Evolutionary conservation across 2,888 invertebrate genomes (phyloP).

Genomic region (Mythimna vitellina): DNA sequence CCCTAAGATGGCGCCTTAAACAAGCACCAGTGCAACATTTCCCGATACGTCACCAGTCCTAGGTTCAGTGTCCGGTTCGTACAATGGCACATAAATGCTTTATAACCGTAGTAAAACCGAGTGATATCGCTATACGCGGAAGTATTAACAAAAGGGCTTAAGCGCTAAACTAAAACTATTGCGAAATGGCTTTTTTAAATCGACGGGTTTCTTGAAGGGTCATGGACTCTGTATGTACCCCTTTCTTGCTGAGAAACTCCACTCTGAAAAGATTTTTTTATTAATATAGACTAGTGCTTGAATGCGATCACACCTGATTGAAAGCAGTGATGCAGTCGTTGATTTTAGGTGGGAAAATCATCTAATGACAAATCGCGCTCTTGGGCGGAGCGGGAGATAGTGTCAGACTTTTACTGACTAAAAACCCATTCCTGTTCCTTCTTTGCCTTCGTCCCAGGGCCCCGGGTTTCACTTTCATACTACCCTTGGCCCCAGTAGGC

Average conservation of each 20-base stretch:
- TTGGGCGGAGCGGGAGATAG: no score
- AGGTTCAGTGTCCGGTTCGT: slow-evolving; percentile 63
- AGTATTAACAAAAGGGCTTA: slow-evolving; percentile 54
- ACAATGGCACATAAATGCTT: slow-evolving; percentile 67
- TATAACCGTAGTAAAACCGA: slow-evolving; percentile 60
- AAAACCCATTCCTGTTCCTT: no score
- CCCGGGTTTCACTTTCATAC: no score
- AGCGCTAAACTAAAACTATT: slow-evolving; percentile 49
- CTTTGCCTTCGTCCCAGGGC: no score
- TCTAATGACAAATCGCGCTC: no score
- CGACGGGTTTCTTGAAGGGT: slow-evolving; percentile 26
- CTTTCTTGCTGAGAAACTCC: background rate
- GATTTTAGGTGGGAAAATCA: no score
- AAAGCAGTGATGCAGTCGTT: no score
- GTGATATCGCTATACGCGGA: slow-evolving; percentile 63
- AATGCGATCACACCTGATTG: no score
- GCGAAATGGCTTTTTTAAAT: slow-evolving; percentile 55
- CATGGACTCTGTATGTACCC: slow-evolving; percentile 7
- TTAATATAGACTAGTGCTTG: no score
- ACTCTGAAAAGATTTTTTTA: no score
- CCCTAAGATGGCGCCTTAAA: slow-evolving; percentile 14
- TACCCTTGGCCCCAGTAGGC: no score
- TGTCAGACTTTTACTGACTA: no score
- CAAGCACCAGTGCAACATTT: slow-evolving; percentile 38
- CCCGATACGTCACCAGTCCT: slow-evolving; percentile 43